Conservation (phyloP, 2,113 vertebrate species). For the Tylochromis polylepis region DNA sequence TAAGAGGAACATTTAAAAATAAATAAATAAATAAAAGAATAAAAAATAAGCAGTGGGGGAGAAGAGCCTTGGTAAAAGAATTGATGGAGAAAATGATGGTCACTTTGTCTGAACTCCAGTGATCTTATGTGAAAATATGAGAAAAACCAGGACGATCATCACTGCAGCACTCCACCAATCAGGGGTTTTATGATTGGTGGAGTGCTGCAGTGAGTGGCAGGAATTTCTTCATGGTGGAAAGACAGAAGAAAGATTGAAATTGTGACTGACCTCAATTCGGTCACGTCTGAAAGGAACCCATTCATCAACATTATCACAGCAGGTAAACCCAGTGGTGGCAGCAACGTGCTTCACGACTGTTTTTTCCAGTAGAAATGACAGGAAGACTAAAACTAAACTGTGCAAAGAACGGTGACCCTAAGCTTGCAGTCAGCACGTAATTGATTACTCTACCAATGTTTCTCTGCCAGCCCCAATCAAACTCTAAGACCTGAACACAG, state of each 20-base stretch:
- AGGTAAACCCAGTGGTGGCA: not conserved
- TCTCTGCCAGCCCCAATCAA: not conserved
- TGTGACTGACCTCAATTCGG: not conserved
- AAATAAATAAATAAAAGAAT: no score
- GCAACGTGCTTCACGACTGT: not conserved
- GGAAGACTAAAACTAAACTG: not conserved
- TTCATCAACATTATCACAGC: not conserved
- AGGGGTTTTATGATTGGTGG: not conserved
- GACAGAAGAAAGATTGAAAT: not conserved
- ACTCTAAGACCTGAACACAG: not conserved
- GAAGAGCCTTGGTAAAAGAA: not conserved
- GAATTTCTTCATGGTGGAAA: not conserved
- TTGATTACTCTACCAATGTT: not conserved
- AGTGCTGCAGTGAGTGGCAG: not conserved
- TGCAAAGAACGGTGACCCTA: not conserved
- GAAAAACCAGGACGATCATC: not conserved
- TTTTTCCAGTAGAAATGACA: not conserved
- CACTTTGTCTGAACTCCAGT: not conserved
- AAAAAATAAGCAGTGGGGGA: accelerated
- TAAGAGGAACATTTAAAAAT: not conserved
- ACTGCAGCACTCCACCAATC: not conserved
- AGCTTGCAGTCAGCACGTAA: not conserved
- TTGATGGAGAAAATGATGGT: not conserved
- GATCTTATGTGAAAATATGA: not conserved
- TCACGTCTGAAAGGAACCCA: not conserved